Evolutionary conservation across 2,888 invertebrate species (phyloP), one percentile per base, ranked within the genome.

Genomic region (Elmis aenea): DNA sequence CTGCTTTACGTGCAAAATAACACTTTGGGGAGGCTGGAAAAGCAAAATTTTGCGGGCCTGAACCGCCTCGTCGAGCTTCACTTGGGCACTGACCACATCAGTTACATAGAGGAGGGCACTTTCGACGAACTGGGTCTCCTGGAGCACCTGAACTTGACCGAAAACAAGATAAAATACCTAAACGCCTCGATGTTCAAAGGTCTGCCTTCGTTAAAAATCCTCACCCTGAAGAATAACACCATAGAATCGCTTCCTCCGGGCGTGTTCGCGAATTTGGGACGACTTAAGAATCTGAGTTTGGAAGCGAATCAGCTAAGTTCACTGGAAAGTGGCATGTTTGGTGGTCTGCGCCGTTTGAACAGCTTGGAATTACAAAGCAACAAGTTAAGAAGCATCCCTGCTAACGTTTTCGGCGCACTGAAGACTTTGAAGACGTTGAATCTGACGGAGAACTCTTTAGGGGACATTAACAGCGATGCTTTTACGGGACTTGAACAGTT

Each of bases 111-210:
- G 2, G 20, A 8, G 2, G 11, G 9, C 22, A n/a, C 10, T 8
- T 30, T 30, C 22, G 20, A 12, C 5, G 10, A 18, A 12, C 6
- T 30, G 5, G 13, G 10, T 14, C 5, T 6, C 3, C 9, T 33
- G 12, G 13, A 18, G 9, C 18, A 13, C 2, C 10, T 33, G 5
- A 26, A 33, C 16, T 20, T 33, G n/a, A 24, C 24, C 11, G 8
- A 25, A 8, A 33, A 33, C 12, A 26, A 26, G 15, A 14, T 33
- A 1, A 4, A 3, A 16, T n/a, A 13, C 3, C 10, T 33, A 13
- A 9, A 9, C 8, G 24, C 20, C 6, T 9, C 14, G 5, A 10
- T 14, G 2, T 33, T 33, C 11, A 12, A 24, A 25, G 18, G 18
- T 18, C 18, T 18, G 5, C 5, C 5, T 5, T 6, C 5, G 8